Percentiles rank a stretch among this genome's conserved stretches.
These are phyloP conservation scores for Bolinopsis microptera DNA, from an alignment of 37 sponge, comb jelly and placozoan species.

Conservation along the genomic window DNA sequence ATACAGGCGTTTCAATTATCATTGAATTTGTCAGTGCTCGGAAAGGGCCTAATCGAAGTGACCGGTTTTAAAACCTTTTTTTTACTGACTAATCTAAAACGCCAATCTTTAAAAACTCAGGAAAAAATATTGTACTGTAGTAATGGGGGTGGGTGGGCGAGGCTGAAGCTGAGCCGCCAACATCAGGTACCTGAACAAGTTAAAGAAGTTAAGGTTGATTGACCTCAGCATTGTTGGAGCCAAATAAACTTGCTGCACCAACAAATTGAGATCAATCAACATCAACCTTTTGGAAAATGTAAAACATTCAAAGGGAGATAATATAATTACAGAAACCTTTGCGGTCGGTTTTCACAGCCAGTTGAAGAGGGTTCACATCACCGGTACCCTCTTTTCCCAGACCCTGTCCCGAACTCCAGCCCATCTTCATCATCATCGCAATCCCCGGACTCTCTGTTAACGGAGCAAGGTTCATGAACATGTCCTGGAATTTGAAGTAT, in stretches of 20 bases:
- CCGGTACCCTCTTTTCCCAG: conserved; percentile 83
- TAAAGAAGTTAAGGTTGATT: background rate
- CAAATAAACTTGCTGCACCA: background rate
- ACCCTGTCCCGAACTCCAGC: conserved; percentile 86
- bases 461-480: conserved; percentile 86
- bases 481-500: conserved; percentile 77
- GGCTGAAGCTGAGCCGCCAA: no score
- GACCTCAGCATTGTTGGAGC: background rate
- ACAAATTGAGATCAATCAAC: background rate
- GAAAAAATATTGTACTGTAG: no score
- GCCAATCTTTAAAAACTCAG: no score
- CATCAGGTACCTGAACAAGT: background rate
- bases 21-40: no score
- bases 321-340: no score
- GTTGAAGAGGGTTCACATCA: conserved; percentile 72
- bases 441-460: conserved; percentile 83
- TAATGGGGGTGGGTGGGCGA: no score
- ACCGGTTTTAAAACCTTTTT: no score
- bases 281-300: background rate
- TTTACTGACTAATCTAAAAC: no score
- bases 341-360: conserved; percentile 85
- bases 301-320: background rate
- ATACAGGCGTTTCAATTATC: no score
- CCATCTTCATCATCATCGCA: conserved; percentile 90
- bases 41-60: no score